phyloP scores from a whole-genome alignment of 2,797 vertebrate species.

The Danio tinwini region DNA sequence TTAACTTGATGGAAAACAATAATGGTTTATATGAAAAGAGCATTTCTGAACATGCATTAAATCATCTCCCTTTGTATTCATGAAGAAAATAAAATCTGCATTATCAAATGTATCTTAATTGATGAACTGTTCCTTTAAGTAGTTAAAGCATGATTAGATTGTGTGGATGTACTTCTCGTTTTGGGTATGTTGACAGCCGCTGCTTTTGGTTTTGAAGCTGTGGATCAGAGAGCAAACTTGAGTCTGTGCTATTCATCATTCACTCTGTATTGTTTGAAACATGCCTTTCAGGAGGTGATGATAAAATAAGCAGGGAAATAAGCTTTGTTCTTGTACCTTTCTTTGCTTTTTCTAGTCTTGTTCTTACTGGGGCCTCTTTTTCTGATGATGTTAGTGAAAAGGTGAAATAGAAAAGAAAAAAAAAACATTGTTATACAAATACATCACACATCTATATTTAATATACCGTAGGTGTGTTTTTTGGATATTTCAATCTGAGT shows the following conservation, averaged over 20 bases:
- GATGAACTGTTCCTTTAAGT: neutral
- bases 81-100: neutral
- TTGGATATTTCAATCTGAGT: neutral
- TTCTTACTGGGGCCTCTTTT: conserved; percentile 15
- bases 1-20: neutral
- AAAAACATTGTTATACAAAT: neutral
- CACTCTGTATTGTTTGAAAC: neutral
- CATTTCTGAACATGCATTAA: neutral
- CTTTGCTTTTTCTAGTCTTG: conserved; percentile 33
- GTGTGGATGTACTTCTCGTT: conserved; percentile 61
- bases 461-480: neutral
- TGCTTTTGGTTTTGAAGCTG: conserved; percentile 63
- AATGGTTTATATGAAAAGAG: neutral
- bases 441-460: neutral
- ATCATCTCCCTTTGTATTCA: neutral
- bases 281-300: neutral
- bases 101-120: neutral
- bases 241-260: neutral
- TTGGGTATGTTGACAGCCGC: conserved; percentile 60
- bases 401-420: neutral
- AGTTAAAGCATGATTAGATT: neutral
- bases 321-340: conserved; percentile 42
- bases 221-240: conserved; percentile 37
- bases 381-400: neutral
- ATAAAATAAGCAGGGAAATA: neutral